Evolutionary conservation across 2,888 invertebrate species (phyloP).

Genomic region (Plusia festucae): DNA sequence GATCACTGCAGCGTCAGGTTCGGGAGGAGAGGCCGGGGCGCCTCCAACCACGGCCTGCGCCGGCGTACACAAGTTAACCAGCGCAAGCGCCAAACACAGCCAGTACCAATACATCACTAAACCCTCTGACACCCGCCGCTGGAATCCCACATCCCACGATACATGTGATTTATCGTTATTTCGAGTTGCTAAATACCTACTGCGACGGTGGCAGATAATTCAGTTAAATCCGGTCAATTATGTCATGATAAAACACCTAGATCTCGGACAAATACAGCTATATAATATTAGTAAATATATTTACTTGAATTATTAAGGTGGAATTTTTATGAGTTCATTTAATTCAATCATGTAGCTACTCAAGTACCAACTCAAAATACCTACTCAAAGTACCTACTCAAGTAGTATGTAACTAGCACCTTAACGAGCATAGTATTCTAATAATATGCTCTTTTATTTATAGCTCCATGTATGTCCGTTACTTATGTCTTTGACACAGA

Average conservation of each 20-base stretch:
- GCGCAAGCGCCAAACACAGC: slow-evolving; percentile 47
- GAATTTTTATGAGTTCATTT: too few species aligned
- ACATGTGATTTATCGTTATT: slow-evolving; percentile 27
- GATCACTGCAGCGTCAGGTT: slow-evolving; percentile 92
- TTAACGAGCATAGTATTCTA: too few species aligned
- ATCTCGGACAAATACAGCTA: not conserved
- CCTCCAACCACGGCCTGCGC: slow-evolving; percentile 91
- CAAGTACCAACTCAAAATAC: too few species aligned
- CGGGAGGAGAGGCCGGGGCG: slow-evolving; percentile 90
- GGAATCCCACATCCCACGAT: slow-evolving; percentile 62
- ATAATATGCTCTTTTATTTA: too few species aligned
- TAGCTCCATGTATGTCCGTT: too few species aligned
- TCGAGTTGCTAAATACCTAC: slow-evolving; percentile 38
- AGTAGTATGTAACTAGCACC: too few species aligned
- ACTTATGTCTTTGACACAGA: too few species aligned
- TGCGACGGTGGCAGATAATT: slow-evolving; percentile 26
- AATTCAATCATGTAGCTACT: too few species aligned
- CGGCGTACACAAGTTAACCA: slow-evolving; percentile 59
- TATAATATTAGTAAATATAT: too few species aligned
- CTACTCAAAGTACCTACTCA: too few species aligned
- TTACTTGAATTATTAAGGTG: too few species aligned
- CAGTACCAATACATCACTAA: slow-evolving; percentile 70
- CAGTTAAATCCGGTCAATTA: slow-evolving; percentile 36
- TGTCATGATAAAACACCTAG: slow-evolving; percentile 22
- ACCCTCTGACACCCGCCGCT: slow-evolving; percentile 42